Base-by-base conservation (phyloP, 2,888 invertebrate genomes). In the Zygaena filipendulae region DNA sequence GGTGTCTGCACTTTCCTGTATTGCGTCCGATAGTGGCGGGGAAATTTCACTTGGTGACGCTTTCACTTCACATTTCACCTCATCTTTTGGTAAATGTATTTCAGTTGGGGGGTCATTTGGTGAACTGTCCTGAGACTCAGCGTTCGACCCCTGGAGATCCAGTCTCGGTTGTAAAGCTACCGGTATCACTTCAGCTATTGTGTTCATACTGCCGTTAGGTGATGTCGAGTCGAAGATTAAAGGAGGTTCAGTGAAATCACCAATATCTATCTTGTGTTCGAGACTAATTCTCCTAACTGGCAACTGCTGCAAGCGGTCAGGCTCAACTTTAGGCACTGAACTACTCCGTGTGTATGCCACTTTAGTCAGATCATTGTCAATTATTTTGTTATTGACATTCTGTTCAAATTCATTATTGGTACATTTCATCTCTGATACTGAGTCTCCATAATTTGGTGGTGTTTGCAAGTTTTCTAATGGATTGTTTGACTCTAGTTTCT, bases 221-320 rank as follows among this genome's bases (percentile, higher is more conserved):
- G 79, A 79, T n/a, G 63, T 55, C 0, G 79, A 53, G 39, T 81
- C 81, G 14, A 79, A 66, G 2, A 81, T 81, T 24, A 81, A 43
- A 1, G 81, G 81, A 0, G 81, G 81, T 46, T 81, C 81, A 8
- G 63, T 75, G 33, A 81, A 81, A 38, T 81, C 81, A 0, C 74
- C 67, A 11, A 80, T 79, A 42, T 80, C 79, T 21, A 80, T 79
- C 44, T 80, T 81, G 35, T 80, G 79, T 48, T 80, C 80, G 2
- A 80, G 51, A 38, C 77, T 80, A 23, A 75, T 69, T 28, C 77
- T 45, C 33, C 79, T 57, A 0, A 51, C 62, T 0, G 75, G 74
- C 25, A 69, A 42, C 1, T 57, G 43, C 11, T 46, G 47, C 0
- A 70, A 47, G 0, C 68, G 49, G 3, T 75, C 71, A n/a, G n/a